Evolutionary conservation across 2,113 vertebrate genomes (phyloP), one percentile per base, ranked within the genome.

Genomic region (Chlorodrepanis virens): DNA sequence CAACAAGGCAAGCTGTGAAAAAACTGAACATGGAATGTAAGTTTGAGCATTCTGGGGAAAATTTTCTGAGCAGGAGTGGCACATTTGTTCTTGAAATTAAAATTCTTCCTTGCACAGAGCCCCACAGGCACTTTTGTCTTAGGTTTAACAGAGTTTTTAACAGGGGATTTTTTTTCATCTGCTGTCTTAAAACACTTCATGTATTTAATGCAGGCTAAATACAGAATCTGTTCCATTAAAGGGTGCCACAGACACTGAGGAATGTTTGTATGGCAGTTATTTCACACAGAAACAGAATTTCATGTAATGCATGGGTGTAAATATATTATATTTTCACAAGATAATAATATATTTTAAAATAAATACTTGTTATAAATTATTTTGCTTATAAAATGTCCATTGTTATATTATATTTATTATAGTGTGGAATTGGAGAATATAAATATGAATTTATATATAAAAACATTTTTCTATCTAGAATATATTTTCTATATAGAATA

Each of bases 301-400:
- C 25, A n/a, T 25, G 14, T 14, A 24, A 7, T 6, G 17, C 2
- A 37, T 5, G 3, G 5, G 2, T 18, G 1, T 23, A 28, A 44
- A 28, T 14, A 24, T 2, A 28, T 11, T 11, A 20, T n/a, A 17
- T 37, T 24, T 37, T 14, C 5, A 23, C 2, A 14, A 11, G 8
- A 10, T 49, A 7, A 10, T 49, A 7, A 16, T 75, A 28, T n/a
- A 47, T 24, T 18, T 52, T 56, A n/a, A 49, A 35, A 44, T 21
- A 22, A 2, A 24, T 35, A 3, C 1, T 72, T 11, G 0, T 13
- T 80, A 25, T 31, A 29, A 83, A 67, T 76, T 29, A 68, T 16
- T 63, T 44, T 8, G 5, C 16, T 53, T 49, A 3, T 9, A 16
- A 17, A 49, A 1, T 14, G 5, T n/a, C 10, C 4, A 21, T 7